Evolutionary conservation across 2,797 vertebrate genomes (phyloP), one percentile per base, ranked within the genome.

Genomic region (Sylvia borin): DNA sequence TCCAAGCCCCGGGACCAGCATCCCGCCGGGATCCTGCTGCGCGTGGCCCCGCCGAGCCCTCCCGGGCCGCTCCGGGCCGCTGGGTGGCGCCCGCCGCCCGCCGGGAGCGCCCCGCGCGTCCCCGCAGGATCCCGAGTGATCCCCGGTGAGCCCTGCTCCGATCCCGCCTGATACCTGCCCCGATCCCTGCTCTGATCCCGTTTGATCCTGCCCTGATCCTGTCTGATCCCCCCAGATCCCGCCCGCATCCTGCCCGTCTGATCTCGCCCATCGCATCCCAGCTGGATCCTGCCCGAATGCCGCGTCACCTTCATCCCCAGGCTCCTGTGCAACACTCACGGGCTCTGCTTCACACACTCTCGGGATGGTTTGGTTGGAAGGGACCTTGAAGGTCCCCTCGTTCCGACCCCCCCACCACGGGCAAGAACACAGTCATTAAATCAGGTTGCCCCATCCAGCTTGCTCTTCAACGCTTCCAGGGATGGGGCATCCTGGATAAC

Each of bases 351-450:
- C 43, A 8, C 10, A 6, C 43, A 13, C 18, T 27, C 45, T 5
- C 3, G 19, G 55, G 19, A 51, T 16, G n/a, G 15, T 22, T 57
- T 22, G 45, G 12, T 5, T 47, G 72, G 58, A 65, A 50, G 17
- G 22, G 5, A 5, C 24, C 19, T 31, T 19, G 19, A 14, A 12
- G 31, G 5, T 67, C 32, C 7, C 32, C 34, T 42, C 4, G 4
- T 75, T 47, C 34, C 48, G 16, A 1, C 1, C 7, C 16, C 11
- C 24, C 26, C 0, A 0, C 5, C 48, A 19, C 0, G 6, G 22
- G 16, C 55, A 36, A 32, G 48, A 14, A 27, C 38, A 12, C 20
- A 0, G 0, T 55, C 55, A 20, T 16, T 36, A 13, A 12, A 8
- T 15, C 43, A 26, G 29, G 17, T 1, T 64, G 7, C 5, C 43